A percentile compares a stretch with the other conserved stretches of the same genome.
These are phyloP conservation scores for Microhierax caerulescens DNA, from an alignment of 2,797 vertebrate genomes.

Conservation along the genomic window DNA sequence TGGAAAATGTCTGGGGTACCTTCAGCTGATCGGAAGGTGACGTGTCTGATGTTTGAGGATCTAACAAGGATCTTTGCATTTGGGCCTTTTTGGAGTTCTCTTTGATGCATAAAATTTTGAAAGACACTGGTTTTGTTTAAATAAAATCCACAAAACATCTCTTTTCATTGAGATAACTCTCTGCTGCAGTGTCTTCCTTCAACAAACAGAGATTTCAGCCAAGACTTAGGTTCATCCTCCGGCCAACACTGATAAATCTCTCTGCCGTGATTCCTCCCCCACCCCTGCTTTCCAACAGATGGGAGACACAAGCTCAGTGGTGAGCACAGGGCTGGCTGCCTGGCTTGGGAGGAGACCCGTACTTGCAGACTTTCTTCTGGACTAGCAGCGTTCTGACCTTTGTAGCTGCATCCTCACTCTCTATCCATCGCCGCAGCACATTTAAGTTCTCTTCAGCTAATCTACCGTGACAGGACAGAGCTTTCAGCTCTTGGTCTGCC, in stretches of 20 bases:
- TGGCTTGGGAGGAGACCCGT: not conserved
- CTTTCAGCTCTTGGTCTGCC: not conserved
- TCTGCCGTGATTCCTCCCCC: constrained; percentile 4
- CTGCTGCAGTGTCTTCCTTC: constrained; percentile 6
- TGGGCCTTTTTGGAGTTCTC: not conserved
- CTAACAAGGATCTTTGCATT: not conserved
- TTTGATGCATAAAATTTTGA: not conserved
- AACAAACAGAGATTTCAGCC: not conserved
- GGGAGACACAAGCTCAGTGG: not conserved
- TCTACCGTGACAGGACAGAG: not conserved
- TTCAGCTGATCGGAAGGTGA: not conserved
- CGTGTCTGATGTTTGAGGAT: not conserved
- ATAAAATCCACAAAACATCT: not conserved
- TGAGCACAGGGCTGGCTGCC: not conserved
- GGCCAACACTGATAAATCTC: constrained; percentile 3
- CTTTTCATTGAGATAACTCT: not conserved
- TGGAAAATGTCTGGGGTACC: not conserved
- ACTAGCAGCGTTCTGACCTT: not conserved
- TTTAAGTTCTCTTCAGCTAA: not conserved
- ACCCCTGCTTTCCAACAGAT: not conserved
- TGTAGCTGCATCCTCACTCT: not conserved
- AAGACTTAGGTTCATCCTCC: constrained; percentile 2
- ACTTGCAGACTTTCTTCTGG: not conserved
- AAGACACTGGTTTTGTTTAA: not conserved
- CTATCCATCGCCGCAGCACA: not conserved